These are phyloP conservation scores for human (Homo sapiens) DNA, from an alignment of 2,113 vertebrate species.

Conservation along the genomic window DNA sequence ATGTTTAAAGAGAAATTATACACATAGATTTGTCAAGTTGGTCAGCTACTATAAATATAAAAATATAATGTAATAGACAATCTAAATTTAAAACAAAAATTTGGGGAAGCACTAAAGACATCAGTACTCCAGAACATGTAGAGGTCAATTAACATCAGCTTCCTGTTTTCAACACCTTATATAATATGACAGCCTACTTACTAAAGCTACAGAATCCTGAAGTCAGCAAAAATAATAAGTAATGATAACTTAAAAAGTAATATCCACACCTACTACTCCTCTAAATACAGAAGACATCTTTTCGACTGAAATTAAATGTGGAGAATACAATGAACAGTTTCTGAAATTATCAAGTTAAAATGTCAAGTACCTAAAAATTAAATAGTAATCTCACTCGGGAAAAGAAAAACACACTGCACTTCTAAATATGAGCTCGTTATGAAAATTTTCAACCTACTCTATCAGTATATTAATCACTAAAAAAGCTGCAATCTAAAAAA, in stretches of 20 bases:
- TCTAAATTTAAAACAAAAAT: slow-evolving; percentile 34
- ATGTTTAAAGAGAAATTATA: background rate
- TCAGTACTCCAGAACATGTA: background rate
- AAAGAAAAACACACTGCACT: background rate
- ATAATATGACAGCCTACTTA: background rate
- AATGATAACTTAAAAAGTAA: background rate
- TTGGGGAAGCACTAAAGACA: background rate
- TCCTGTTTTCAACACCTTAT: background rate
- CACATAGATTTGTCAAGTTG: background rate
- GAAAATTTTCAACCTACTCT: background rate
- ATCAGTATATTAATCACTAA: background rate
- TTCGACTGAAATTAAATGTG: slow-evolving; percentile 17
- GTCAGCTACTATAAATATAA: slow-evolving; percentile 19
- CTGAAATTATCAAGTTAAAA: slow-evolving; percentile 32
- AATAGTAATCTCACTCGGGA: background rate
- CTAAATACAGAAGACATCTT: slow-evolving; percentile 12
- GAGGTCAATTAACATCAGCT: background rate
- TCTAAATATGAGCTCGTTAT: background rate
- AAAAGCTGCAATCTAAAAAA: background rate
- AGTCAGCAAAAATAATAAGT: background rate
- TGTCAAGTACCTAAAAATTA: background rate
- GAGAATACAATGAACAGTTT: slow-evolving; percentile 29
- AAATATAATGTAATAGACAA: slow-evolving; percentile 13
- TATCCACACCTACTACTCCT: background rate
- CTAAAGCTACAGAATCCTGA: background rate